Evolutionary conservation across 2,888 invertebrate species (phyloP), one percentile per base, ranked within the genome.

Genomic region (Timema podura): DNA sequence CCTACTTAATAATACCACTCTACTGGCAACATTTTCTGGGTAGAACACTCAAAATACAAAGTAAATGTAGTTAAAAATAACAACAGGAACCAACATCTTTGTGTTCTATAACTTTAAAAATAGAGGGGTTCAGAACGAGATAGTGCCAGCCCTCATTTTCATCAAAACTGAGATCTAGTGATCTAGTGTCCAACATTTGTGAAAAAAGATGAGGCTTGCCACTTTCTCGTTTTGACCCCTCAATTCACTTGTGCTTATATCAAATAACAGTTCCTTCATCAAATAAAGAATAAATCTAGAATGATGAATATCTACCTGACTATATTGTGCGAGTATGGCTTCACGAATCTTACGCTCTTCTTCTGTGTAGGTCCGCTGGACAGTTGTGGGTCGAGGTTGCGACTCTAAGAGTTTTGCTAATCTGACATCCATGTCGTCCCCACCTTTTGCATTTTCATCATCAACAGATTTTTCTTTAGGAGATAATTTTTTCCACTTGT

Each of bases 261-360:
- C 54, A 15, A 54, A 10, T 10, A 5, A 54, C 13, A 10, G 16
- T 54, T 10, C 13, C 54, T 54, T 54, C 16, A 15, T 9, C 16
- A 16, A 54, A 6, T 54, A 16, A 13, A 54, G 13, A 13, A 54
- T 9, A 9, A 49, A 49, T 10, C 11, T 49, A 49, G 13, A 9
- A 49, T 11, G 10, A 10, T 11, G 13, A 49, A 49, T 49, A 49
- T 49, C 9, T 69, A 84, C 80, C 79, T 92, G 90, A 78, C 92
- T 91, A 77, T 96, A 96, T 78, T 96, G 95, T 0, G 93, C 90
- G 71, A 96, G 82, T 77, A 96, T 95, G 66, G 93, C 93, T 80
- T 93, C 91, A 48, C 92, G 87, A 73, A 94, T 91, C 78, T 91
- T 89, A 75, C 88, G 88, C 76, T 95, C 93, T 76, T 95, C 95